A percentile compares a stretch with the other conserved stretches of the same genome.
phyloP scores from a whole-genome alignment of 2,797 vertebrate genomes.

The Chaetophractus vellerosus region DNA sequence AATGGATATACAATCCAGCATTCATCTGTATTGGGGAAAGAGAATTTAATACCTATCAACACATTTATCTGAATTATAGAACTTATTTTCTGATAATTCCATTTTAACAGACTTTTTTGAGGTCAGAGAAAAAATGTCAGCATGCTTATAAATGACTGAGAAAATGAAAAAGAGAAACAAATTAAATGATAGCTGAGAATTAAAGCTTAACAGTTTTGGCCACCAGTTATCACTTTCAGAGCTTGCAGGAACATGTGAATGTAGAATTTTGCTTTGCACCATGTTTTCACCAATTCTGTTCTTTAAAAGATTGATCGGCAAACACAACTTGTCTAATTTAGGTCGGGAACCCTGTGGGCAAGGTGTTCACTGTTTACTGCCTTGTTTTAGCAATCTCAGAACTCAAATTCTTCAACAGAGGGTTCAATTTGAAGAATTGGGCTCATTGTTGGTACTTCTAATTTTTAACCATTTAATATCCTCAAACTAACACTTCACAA shows the following conservation, averaged over 20 bases:
- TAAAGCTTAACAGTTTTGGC: neutral
- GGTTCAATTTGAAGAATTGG: neutral
- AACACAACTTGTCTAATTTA: neutral
- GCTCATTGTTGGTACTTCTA: neutral
- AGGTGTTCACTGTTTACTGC: neutral
- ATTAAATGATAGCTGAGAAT: neutral
- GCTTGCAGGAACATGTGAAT: slow-evolving; percentile 15
- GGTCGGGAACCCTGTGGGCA: neutral
- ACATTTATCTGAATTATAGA: slow-evolving; percentile 31
- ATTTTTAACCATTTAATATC: slow-evolving; percentile 66
- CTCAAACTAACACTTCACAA: slow-evolving; percentile 19
- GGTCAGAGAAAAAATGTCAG: slow-evolving; percentile 2
- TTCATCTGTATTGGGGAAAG: slow-evolving; percentile 35
- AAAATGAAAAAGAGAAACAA: slow-evolving; percentile 38
- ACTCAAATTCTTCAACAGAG: slow-evolving; percentile 27
- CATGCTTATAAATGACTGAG: neutral
- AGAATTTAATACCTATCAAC: neutral
- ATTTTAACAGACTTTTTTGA: slow-evolving; percentile 50
- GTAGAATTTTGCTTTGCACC: slow-evolving; percentile 34
- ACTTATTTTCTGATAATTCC: slow-evolving; percentile 1
- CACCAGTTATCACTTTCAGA: neutral
- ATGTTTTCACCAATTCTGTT: neutral
- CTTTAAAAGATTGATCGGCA: neutral
- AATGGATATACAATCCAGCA: slow-evolving; percentile 29
- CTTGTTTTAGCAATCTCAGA: neutral